Evolutionary conservation across 2,113 vertebrate genomes (phyloP).

Genomic region (Orycteropus afer): DNA sequence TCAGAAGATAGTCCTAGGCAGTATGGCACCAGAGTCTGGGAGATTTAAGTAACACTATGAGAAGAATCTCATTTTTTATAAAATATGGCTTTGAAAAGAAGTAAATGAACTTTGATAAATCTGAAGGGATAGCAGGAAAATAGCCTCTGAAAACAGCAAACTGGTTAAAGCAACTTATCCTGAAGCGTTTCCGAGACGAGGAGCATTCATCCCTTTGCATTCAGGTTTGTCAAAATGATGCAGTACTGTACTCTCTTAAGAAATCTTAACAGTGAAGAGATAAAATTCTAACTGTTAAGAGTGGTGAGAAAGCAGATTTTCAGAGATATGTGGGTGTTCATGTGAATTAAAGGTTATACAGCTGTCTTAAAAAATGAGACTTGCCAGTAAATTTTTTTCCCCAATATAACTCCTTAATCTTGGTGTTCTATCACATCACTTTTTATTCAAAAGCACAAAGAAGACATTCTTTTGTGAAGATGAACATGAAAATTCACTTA

Average conservation of each 20-base stretch:
- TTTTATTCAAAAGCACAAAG: conserved; percentile 47
- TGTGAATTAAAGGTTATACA: conserved; percentile 55
- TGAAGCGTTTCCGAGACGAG: conserved; percentile 37
- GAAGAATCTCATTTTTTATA: background rate
- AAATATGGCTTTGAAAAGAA: conserved; percentile 34
- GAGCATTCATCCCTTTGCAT: conserved; percentile 45
- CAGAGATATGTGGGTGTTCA: conserved; percentile 57
- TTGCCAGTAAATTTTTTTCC: conserved; percentile 37
- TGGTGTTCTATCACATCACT: conserved; percentile 36
- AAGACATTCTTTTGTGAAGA: conserved; percentile 39
- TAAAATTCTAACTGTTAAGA: conserved; percentile 47
- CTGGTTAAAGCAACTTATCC: conserved; percentile 10
- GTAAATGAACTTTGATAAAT: conserved; percentile 34
- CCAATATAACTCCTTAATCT: conserved; percentile 31
- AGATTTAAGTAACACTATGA: background rate
- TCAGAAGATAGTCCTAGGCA: rapidly evolving
- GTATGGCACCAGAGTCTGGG: background rate
- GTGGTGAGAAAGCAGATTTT: conserved; percentile 47
- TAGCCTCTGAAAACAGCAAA: conserved; percentile 31
- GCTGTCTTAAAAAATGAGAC: conserved; percentile 40
- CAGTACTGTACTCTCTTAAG: conserved; percentile 41
- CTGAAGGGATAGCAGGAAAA: conserved; percentile 13
- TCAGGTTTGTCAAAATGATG: conserved; percentile 44
- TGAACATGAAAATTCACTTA: conserved; percentile 20
- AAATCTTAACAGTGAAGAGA: conserved; percentile 54